Base-by-base conservation (phyloP, 2,888 invertebrate genomes). In the Lithophane ornitopus region DNA sequence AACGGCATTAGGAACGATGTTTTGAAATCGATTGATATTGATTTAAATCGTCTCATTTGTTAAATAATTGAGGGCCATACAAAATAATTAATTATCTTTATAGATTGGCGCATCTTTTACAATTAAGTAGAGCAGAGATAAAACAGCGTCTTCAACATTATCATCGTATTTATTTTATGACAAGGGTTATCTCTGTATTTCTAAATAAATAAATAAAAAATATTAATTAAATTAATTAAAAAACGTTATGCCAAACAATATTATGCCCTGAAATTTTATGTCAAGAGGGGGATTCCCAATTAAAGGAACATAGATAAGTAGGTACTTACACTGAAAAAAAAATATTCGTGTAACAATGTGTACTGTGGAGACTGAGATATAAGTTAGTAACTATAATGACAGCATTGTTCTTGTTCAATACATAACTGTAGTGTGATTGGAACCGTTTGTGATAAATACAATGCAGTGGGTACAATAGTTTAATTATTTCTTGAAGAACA, bases 321-420 rank as follows among this genome's bases (percentile, higher is more conserved):
- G 19, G 41, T 44, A 28, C 12, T 9, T 19, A 26, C 22, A 41
- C 54, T 63, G 46, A 63, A 49, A 28, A 63, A 49, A 28, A 56
- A 65, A 56, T 41, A 62, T 44, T 76, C 9, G n/a, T 41, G 22
- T n/a, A 62, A 69, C 41, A 69, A 54, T 34, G n/a, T 65, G 26
- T 28, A 34, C 26, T 19, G 26, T 49, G 39, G n/a, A n/a, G n/a
- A 34, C 34, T 34, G 34, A 34, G 4, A 56, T 73, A 22, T 39
- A 71, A 49, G 46, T 59, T 76, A 16, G 26, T 34, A 44, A 52
- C 68, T 26, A 75, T 70, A 86, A 83, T 78, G 72, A 74, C 63
- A 76, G 76, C 84, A 85, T 85, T 86, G 80, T 84, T 80, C 85
- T 73, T 70, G 67, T 66, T 75, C 86, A 79, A 72, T 86, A 85